Conservation (phyloP, 1,140 invertebrate species). For the Neuroterus valhalla region DNA sequence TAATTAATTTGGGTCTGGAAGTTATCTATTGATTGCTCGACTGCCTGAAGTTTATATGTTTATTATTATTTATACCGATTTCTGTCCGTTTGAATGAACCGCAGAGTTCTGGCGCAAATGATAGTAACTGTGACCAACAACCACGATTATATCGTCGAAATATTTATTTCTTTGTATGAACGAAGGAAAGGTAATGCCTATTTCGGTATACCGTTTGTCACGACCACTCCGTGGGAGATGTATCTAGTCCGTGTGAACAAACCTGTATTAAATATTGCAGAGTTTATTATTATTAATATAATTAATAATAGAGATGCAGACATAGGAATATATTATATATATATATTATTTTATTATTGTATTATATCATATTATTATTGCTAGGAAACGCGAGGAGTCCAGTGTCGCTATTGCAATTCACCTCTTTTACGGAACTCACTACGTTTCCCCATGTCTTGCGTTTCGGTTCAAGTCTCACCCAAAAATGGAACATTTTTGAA, state of each 20-base stretch:
- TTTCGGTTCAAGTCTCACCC: no score
- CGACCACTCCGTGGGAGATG: slow-evolving; percentile 51
- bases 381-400: not conserved
- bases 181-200: slow-evolving; percentile 13
- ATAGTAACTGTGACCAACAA: slow-evolving; percentile 1
- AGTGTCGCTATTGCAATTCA: no score
- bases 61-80: not conserved
- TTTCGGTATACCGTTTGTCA: slow-evolving; percentile 40
- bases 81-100: not conserved
- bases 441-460: no score
- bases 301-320: slow-evolving; percentile 47
- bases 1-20: not conserved
- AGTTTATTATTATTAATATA: slow-evolving; percentile 66
- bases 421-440: no score
- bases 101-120: not conserved
- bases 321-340: slow-evolving; percentile 50
- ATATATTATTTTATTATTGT: slow-evolving; percentile 50
- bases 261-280: slow-evolving; percentile 68
- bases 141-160: slow-evolving; percentile 23
- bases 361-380: slow-evolving; percentile 10
- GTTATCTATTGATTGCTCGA: slow-evolving; percentile 1
- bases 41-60: not conserved
- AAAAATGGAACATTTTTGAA: no score
- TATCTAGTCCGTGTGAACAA: slow-evolving; percentile 72
- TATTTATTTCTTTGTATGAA: slow-evolving; percentile 21